Conservation (phyloP, 2,888 invertebrate species). For the Sisyra terminalis region DNA sequence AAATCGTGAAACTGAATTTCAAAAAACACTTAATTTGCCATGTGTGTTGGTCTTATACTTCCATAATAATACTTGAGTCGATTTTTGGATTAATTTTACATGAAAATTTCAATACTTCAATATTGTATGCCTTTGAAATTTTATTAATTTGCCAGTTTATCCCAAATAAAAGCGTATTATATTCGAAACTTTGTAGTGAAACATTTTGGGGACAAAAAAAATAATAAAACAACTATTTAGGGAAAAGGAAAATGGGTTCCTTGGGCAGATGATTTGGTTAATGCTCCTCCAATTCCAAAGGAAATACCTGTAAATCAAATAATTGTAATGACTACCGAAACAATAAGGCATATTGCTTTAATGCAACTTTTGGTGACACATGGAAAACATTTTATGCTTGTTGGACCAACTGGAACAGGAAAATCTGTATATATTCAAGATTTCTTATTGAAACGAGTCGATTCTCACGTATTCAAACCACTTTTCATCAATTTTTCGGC, state of each 20-base stretch:
- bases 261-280: slow-evolving; percentile 72
- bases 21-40: too few species aligned
- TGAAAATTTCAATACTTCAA: too few species aligned
- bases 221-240: slow-evolving; percentile 23
- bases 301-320: slow-evolving; percentile 91
- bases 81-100: too few species aligned
- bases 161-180: too few species aligned
- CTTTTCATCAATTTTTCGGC: slow-evolving; percentile 85
- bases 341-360: slow-evolving; percentile 65
- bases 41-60: too few species aligned
- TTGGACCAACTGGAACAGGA: slow-evolving; percentile 91
- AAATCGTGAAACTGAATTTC: too few species aligned
- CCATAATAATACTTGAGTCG: too few species aligned
- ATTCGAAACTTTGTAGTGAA: too few species aligned
- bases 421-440: slow-evolving; percentile 82
- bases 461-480: slow-evolving; percentile 64
- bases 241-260: slow-evolving; percentile 87
- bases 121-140: too few species aligned
- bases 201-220: too few species aligned
- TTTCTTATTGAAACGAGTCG: slow-evolving; percentile 63
- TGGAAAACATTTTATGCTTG: slow-evolving; percentile 68
- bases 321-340: slow-evolving; percentile 83
- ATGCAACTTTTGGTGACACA: slow-evolving; percentile 66
- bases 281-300: slow-evolving; percentile 61
- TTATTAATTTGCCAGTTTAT: too few species aligned